A percentile compares a stretch with the other conserved stretches of the same genome.
Conservation (phyloP, 2,888 invertebrate genomes). For the Lydus trimaculatus region DNA sequence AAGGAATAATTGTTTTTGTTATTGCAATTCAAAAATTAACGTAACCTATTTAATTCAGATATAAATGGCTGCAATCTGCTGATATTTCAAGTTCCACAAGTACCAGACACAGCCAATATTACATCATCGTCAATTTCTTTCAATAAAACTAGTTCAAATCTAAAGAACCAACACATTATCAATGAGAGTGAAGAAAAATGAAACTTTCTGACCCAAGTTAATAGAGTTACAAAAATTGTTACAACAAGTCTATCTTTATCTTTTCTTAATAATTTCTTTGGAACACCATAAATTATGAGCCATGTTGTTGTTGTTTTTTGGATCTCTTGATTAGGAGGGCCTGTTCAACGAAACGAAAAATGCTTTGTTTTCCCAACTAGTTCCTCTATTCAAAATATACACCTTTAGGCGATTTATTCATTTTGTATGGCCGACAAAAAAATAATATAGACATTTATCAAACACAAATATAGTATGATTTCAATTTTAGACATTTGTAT, state of each 20-base stretch:
- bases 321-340: conserved; percentile 43
- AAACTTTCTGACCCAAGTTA: conserved; percentile 15
- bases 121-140: conserved; percentile 26
- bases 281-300: conserved; percentile 42
- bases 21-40: too few species aligned
- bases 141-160: conserved; percentile 7
- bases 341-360: conserved; percentile 13
- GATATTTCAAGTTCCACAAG: conserved; percentile 7
- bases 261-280: conserved; percentile 29
- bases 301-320: conserved; percentile 27
- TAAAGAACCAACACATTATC: not conserved
- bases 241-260: conserved; percentile 32
- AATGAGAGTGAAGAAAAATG: not conserved
- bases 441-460: conserved; percentile 21
- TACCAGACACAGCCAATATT: not conserved
- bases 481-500: conserved; percentile 12
- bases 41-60: not conserved
- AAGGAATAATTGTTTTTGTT: not conserved
- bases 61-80: conserved; percentile 14
- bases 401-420: conserved; percentile 14
- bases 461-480: conserved; percentile 19
- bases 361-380: conserved; percentile 19
- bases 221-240: conserved; percentile 32
- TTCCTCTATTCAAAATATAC: not conserved
- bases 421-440: not conserved